Conservation (phyloP, 2,888 invertebrate species). For the Drosophila falleni region DNA sequence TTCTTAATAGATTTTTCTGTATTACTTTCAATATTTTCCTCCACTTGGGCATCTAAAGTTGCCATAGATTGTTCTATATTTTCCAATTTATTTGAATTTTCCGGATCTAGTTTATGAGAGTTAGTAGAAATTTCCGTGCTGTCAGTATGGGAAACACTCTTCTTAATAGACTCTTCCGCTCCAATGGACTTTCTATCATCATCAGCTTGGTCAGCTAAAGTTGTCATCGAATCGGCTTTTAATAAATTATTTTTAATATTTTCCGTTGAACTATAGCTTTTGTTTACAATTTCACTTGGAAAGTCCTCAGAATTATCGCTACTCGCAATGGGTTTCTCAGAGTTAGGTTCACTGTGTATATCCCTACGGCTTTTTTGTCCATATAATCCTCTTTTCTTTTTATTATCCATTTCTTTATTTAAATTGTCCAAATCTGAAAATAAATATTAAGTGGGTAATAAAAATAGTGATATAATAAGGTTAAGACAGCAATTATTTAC, state of each 20-base stretch:
- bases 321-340: neutral
- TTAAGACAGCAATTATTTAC: conserved; percentile 23
- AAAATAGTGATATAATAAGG: neutral
- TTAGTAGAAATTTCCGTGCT: neutral
- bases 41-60: neutral
- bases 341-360: neutral
- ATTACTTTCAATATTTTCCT: neutral
- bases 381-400: conserved; percentile 1
- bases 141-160: neutral
- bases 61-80: neutral
- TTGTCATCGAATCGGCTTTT: neutral
- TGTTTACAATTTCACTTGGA: neutral
- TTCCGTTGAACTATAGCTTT: neutral
- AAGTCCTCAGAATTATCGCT: neutral
- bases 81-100: neutral
- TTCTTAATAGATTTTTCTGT: neutral
- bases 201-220: neutral
- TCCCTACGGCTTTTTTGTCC: conserved; percentile 5
- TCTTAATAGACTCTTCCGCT: neutral
- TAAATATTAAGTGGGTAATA: neutral
- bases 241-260: conserved; percentile 1
- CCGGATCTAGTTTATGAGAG: neutral
- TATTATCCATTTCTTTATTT: conserved; percentile 1
- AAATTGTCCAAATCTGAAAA: conserved; percentile 5
- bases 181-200: neutral